Percentiles rank a stretch among this genome's conserved stretches.
These are phyloP conservation scores for Laodelphax striatellus DNA, from an alignment of 1,140 invertebrate species.

Conservation along the genomic window DNA sequence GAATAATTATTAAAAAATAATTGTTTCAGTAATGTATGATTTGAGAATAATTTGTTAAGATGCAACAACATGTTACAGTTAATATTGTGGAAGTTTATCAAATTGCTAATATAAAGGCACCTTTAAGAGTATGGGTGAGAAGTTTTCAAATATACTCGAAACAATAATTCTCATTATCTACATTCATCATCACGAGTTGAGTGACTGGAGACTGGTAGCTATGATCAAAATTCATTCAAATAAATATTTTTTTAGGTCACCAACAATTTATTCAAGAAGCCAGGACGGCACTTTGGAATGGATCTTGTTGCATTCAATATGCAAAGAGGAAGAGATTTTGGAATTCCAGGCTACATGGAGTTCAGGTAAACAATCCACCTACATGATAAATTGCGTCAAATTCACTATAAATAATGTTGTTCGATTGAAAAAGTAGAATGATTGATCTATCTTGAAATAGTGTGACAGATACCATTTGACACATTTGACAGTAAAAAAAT, in stretches of 20 bases:
- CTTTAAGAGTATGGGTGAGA: background rate
- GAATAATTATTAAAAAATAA: too few species aligned
- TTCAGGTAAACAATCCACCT: slow-evolving; percentile 40
- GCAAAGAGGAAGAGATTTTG: slow-evolving; percentile 85
- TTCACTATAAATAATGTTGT: background rate
- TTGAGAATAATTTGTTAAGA: background rate
- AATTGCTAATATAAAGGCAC: background rate
- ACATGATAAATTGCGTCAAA: background rate
- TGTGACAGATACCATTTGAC: too few species aligned
- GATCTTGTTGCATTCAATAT: slow-evolving; percentile 92
- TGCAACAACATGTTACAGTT: background rate
- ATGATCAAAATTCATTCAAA: too few species aligned
- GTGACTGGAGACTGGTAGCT: too few species aligned
- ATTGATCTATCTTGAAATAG: background rate
- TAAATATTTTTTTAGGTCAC: slow-evolving; percentile 43
- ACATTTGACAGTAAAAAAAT: too few species aligned
- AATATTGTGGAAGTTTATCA: background rate
- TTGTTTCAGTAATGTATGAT: too few species aligned
- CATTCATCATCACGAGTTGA: too few species aligned
- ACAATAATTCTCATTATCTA: too few species aligned
- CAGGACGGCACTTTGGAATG: slow-evolving; percentile 71
- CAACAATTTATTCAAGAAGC: slow-evolving; percentile 84
- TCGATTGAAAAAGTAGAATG: background rate
- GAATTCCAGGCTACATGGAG: slow-evolving; percentile 84
- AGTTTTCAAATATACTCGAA: background rate